These are phyloP conservation scores for Drosophila burlai DNA, from an alignment of 1,140 invertebrate genomes.

Conservation along the genomic window DNA sequence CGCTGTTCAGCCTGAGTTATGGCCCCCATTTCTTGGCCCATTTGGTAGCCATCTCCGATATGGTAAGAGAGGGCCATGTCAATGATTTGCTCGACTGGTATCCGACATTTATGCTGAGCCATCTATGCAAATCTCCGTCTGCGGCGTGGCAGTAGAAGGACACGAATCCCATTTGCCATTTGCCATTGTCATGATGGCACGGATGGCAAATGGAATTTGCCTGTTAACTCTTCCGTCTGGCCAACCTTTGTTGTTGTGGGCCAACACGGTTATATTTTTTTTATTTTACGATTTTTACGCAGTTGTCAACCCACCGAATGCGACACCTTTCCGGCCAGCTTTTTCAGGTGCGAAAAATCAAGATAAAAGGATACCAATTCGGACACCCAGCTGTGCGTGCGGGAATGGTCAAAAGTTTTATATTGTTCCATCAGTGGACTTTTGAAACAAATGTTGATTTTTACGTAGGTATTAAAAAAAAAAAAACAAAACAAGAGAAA, in stretches of 20 bases:
- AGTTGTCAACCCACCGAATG: slow-evolving; percentile 28
- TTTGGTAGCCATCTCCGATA: slow-evolving; percentile 12
- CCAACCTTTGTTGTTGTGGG: slow-evolving; percentile 17
- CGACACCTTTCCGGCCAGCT: slow-evolving; percentile 41
- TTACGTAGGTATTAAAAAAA: neutral
- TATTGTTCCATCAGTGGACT: slow-evolving; percentile 46
- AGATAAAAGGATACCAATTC: slow-evolving; percentile 43
- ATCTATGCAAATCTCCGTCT: slow-evolving; percentile 61
- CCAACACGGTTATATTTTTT: slow-evolving; percentile 1
- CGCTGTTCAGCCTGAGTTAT: slow-evolving; percentile 15
- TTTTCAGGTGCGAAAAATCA: slow-evolving; percentile 44
- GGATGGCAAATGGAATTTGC: slow-evolving; percentile 55
- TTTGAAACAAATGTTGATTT: slow-evolving; percentile 63
- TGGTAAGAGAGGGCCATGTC: slow-evolving; percentile 11
- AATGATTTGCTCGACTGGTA: slow-evolving; percentile 57
- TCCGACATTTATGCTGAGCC: slow-evolving; percentile 59
- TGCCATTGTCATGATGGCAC: slow-evolving; percentile 41
- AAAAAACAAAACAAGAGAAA: too few relatives aligned
- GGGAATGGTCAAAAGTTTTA: slow-evolving; percentile 60
- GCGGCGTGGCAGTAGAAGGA: slow-evolving; percentile 1
- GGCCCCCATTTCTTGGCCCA: slow-evolving; percentile 22
- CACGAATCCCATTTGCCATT: slow-evolving; percentile 34
- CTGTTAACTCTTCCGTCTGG: slow-evolving; percentile 61
- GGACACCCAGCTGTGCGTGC: slow-evolving; percentile 40
- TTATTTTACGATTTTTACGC: slow-evolving; percentile 16